Conservation (phyloP, 2,797 vertebrate species). For the Falco cherrug region DNA sequence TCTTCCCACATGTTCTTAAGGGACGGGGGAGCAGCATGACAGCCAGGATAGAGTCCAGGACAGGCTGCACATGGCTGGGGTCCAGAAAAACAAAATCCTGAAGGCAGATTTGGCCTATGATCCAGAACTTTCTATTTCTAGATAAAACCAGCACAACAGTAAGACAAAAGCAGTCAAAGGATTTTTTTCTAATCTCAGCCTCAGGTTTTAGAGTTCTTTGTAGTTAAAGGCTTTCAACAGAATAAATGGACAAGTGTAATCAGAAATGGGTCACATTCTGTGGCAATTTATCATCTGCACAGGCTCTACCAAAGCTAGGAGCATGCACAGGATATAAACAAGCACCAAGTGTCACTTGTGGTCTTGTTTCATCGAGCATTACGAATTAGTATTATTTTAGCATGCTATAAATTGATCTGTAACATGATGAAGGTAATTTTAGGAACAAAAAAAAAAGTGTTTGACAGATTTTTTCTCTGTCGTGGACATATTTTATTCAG, state of each 20-base stretch:
- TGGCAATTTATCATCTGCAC: not conserved
- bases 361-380: not conserved
- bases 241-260: not conserved
- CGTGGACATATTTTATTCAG: not conserved
- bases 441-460: not conserved
- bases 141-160: not conserved
- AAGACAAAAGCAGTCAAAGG: not conserved
- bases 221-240: not conserved
- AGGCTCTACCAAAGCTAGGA: not conserved
- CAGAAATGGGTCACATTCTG: not conserved
- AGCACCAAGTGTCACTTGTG: not conserved
- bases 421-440: not conserved
- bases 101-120: not conserved
- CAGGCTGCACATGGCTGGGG: not conserved
- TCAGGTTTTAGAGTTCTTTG: not conserved
- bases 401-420: not conserved
- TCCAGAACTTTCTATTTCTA: not conserved
- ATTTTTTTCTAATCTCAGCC: not conserved
- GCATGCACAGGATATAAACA: not conserved
- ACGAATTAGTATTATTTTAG: not conserved
- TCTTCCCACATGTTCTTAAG: not conserved
- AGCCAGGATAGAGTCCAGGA: not conserved
- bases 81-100: not conserved
- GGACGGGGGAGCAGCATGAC: not conserved
- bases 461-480: not conserved